A percentile compares a stretch with the other conserved stretches of the same genome.
These are phyloP conservation scores for Galemys pyrenaicus DNA, from an alignment of 2,113 vertebrate species.

Conservation along the genomic window DNA sequence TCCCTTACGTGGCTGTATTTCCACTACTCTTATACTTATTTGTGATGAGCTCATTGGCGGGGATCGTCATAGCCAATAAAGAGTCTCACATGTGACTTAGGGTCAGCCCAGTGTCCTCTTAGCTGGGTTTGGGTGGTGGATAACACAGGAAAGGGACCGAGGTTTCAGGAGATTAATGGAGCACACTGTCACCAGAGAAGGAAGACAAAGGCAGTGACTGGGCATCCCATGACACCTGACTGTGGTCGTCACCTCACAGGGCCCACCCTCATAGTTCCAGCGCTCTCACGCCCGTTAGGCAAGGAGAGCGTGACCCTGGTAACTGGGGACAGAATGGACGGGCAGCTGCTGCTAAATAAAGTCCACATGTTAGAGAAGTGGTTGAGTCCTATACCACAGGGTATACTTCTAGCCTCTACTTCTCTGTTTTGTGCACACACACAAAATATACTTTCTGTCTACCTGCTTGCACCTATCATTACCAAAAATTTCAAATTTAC, in stretches of 20 bases:
- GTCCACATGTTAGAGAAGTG: not conserved
- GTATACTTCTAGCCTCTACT: not conserved
- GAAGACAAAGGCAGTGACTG: not conserved
- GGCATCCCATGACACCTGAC: not conserved
- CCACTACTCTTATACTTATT: not conserved
- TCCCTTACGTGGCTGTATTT: not conserved
- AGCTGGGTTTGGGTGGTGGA: not conserved
- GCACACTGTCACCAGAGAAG: rapidly evolving
- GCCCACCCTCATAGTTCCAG: not conserved
- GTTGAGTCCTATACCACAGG: rapidly evolving
- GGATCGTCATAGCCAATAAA: not conserved
- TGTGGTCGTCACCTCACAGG: not conserved
- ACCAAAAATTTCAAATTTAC: not conserved
- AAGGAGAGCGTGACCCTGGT: too few species aligned
- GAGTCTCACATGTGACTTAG: rapidly evolving
- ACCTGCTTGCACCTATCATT: not conserved
- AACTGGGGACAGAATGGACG: rapidly evolving
- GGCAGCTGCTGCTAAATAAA: rapidly evolving
- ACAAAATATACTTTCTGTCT: not conserved
- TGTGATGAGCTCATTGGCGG: not conserved
- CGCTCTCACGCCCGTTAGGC: not conserved
- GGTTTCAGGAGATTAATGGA: rapidly evolving
- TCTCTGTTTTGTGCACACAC: not conserved
- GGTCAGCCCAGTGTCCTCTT: not conserved
- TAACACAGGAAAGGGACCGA: not conserved